A percentile compares a stretch with the other conserved stretches of the same genome.
Conservation (phyloP, 2,888 invertebrate genomes). For the Pseudococcus longispinus region DNA sequence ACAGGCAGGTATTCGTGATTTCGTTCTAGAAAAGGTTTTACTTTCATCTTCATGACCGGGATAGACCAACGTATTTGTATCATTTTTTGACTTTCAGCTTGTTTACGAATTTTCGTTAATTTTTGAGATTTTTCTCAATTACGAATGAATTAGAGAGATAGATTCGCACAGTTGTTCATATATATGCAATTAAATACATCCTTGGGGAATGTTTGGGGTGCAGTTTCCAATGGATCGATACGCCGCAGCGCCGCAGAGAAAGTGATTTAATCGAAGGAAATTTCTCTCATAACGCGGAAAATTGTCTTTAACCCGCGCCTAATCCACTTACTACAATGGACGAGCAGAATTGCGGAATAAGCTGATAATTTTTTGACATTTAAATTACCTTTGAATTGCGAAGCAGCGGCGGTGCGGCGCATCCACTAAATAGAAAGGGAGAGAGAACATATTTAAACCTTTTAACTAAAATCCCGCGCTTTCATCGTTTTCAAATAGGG, state of each 20-base stretch:
- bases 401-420: background rate
- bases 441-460: constrained; percentile 33
- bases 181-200: no score
- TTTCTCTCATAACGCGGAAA: background rate
- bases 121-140: no score
- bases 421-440: background rate
- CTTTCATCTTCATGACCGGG: no score
- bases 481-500: constrained; percentile 2
- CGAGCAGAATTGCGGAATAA: constrained; percentile 24
- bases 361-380: constrained; percentile 35
- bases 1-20: no score
- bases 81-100: no score
- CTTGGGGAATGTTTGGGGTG: background rate
- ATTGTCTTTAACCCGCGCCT: background rate
- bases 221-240: background rate
- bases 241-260: background rate
- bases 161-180: no score
- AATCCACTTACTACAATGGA: constrained; percentile 26
- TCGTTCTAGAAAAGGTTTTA: no score
- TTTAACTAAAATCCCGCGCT: constrained; percentile 29
- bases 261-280: constrained; percentile 6
- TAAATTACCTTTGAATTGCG: constrained; percentile 21
- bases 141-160: no score
- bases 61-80: no score
- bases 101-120: no score